Evolutionary conservation across 2,113 vertebrate genomes (phyloP), one percentile per base, ranked within the genome.

Genomic region (Stigmatopora nigra): DNA sequence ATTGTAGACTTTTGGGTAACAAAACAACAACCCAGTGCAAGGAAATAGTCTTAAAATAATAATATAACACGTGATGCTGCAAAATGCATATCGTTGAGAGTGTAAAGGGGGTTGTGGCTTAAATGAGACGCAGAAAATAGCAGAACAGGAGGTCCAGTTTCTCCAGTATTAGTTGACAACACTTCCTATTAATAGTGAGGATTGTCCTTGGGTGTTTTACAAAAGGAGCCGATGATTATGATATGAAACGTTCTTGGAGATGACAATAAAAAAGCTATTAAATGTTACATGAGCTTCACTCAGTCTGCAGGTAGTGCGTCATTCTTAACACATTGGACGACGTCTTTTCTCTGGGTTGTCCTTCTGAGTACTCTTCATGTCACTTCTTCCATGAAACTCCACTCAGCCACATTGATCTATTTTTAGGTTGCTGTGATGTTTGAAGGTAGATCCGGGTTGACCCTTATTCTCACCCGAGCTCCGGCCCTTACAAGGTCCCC

Each of bases 401-500:
- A 65, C 61, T 62, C 47, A 52, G 61, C 25, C 41, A 64, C 69
- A 53, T 16, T 0, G 7, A 20, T 53, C 73, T 88, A 88, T 84
- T 83, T 81, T 85, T 83, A 83, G 75, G 58, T 0, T 14, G 55
- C 65, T 74, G 69, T 55, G 65, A 70, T 67, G 78, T 83, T 85
- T 84, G 62, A 79, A 83, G 80, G 82, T 85, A 81, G 71, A 82
- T 69, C 65, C 77, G 65, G 66, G 68, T 73, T 75, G 66, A 83
- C 87, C 84, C 83, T 78, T 83, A 47, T 73, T 78, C 82, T 84
- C 83, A 80, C 71, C 83, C 77, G 65, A n/a, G 72, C 80, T 79
- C 66, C 84, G 81, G 75, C 65, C 87, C 87, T 89, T 89, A 89
- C 83, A 89, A 84, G 87, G 87, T 79, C 82, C 79, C 82, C 59